Conservation (phyloP, 2,888 invertebrate genomes). For the Tridacna crocea region DNA sequence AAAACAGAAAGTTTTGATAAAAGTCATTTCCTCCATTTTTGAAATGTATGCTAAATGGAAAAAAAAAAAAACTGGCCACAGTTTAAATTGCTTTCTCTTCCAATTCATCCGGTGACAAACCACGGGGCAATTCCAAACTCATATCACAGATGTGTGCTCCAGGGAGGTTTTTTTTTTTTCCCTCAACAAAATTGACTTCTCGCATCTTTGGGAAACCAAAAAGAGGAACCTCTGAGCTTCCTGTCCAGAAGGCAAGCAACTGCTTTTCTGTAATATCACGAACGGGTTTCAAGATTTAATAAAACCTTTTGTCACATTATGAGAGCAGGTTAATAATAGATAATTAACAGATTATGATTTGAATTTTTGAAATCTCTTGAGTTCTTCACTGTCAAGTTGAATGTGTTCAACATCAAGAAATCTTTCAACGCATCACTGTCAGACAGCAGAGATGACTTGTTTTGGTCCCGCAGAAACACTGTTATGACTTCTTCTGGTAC, state of each 20-base stretch:
- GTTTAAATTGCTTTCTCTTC: not conserved
- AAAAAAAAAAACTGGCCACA: constrained; percentile 22
- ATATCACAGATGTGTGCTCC: constrained; percentile 29
- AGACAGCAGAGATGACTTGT: not conserved
- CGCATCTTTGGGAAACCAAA: constrained; percentile 22
- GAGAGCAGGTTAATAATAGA: too few relatives aligned
- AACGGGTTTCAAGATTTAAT: too few relatives aligned
- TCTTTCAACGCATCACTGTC: not conserved
- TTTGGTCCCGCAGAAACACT: not conserved
- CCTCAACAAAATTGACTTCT: constrained; percentile 18
- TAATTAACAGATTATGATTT: too few relatives aligned
- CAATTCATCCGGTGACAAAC: constrained; percentile 10
- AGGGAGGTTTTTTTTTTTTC: not conserved
- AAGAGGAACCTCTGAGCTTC: constrained; percentile 3
- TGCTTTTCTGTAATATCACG: too few relatives aligned
- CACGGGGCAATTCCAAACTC: constrained; percentile 16
- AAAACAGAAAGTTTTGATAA: too few relatives aligned
- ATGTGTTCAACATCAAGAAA: not conserved
- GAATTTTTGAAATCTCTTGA: too few relatives aligned
- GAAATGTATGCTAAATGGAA: constrained; percentile 16
- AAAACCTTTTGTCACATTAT: too few relatives aligned
- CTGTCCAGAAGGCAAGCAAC: constrained; percentile 28
- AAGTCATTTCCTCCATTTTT: too few relatives aligned
- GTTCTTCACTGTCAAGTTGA: not conserved
- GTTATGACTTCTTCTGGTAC: not conserved